Percentiles rank a stretch among this genome's conserved stretches.
These are phyloP conservation scores for Timandra comae DNA, from an alignment of 2,888 invertebrate genomes.

Conservation along the genomic window DNA sequence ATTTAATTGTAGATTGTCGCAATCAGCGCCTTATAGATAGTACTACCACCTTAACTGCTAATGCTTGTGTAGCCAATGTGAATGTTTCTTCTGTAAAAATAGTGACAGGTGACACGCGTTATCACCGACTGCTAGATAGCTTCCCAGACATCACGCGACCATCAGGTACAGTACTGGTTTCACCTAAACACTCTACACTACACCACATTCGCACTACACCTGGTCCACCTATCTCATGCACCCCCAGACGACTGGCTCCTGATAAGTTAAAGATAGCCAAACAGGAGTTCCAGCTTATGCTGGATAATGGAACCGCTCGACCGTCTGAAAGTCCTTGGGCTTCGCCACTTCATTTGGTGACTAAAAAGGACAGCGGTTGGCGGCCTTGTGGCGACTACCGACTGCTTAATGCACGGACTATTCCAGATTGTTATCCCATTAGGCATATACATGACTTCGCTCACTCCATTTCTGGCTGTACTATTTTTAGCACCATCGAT, in stretches of 20 bases:
- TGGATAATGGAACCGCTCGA: conserved; percentile 17
- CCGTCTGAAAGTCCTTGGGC: conserved; percentile 27
- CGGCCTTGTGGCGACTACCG: conserved; percentile 43
- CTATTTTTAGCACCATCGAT: conserved; percentile 15
- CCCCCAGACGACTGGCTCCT: conserved; percentile 30
- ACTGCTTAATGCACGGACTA: conserved; percentile 28
- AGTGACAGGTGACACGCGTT: conserved; percentile 6
- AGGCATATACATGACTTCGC: conserved; percentile 9
- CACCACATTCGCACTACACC: conserved; percentile 24
- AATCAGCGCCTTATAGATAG: conserved; percentile 11
- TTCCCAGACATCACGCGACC: conserved; percentile 15
- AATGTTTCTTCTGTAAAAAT: conserved; percentile 12
- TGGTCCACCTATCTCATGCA: conserved; percentile 23
- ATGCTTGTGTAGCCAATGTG: conserved; percentile 1
- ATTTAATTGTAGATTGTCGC: conserved; percentile 8
- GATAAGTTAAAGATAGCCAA: conserved; percentile 27
- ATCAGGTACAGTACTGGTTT: conserved; percentile 8
- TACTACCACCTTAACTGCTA: conserved; percentile 4
- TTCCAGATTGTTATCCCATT: conserved; percentile 34
- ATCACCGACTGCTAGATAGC: conserved; percentile 7
- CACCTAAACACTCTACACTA: conserved; percentile 15
- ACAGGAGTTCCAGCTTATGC: conserved; percentile 30
- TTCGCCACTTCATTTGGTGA: conserved; percentile 33
- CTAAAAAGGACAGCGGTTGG: conserved; percentile 35
- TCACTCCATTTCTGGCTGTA: conserved; percentile 5